Evolutionary conservation across 2,888 invertebrate species (phyloP).

Genomic region (Eremobia ochroleuca): DNA sequence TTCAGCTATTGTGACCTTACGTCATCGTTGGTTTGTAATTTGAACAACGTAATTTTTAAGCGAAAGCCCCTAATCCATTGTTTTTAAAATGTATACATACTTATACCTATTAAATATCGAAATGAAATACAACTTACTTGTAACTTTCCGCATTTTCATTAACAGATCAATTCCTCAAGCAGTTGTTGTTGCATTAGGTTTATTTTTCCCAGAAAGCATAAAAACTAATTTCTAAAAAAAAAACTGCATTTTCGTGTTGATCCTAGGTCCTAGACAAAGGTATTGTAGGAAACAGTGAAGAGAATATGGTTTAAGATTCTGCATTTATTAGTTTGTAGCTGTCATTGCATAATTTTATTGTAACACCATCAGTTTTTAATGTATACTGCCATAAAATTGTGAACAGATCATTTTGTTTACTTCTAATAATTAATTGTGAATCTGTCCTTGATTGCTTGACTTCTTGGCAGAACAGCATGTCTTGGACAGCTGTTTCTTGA

Average conservation of each 20-base stretch:
- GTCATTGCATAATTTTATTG: not conserved
- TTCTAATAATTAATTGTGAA: not conserved
- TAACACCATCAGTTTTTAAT: not conserved
- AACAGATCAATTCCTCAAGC: not conserved
- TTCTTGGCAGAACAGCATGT: not conserved
- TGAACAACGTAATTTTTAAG: not conserved
- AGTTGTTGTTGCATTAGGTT: not conserved
- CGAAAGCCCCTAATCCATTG: not conserved
- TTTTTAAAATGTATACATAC: not conserved
- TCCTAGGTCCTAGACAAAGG: not conserved
- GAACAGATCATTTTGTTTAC: not conserved
- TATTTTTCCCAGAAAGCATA: too few species aligned
- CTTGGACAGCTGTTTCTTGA: not conserved
- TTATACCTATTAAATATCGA: not conserved
- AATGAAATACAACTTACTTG: not conserved
- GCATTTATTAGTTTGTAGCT: not conserved
- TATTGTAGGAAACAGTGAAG: not conserved
- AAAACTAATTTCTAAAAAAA: too few species aligned
- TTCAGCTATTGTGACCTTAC: conserved; percentile 85
- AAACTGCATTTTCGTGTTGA: too few species aligned
- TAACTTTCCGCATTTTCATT: not conserved
- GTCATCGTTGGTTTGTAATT: conserved; percentile 74
- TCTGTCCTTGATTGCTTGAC: not conserved
- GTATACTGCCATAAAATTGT: not conserved
- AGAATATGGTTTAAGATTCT: not conserved